Evolutionary conservation across 2,888 invertebrate species (phyloP), one percentile per base, ranked within the genome.

Genomic region (Melikaiella ostensackeni): DNA sequence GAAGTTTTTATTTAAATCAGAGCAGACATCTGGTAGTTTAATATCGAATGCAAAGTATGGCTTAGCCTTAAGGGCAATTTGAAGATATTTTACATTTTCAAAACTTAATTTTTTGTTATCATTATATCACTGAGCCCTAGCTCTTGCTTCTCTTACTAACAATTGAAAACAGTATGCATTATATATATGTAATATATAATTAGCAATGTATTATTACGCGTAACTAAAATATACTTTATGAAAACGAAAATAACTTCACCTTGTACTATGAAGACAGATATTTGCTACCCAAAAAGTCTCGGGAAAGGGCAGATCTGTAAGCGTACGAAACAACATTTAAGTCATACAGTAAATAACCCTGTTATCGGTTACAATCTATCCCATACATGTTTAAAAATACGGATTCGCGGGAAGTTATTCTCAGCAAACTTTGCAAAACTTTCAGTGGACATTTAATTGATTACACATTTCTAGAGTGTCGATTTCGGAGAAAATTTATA

Each of bases 181-280:
- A 27, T 70, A 24, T 80, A 79, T 76, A 75, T 81, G 38, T 16
- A 24, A 74, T 77, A 73, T 79, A 74, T 74, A 74, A 77, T 46
- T 73, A 76, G 73, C 70, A 76, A 83, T 81, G 66, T 74, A 80
- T 82, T 81, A 80, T 82, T 38, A 77, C 62, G 78, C 77, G 75
- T 85, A 86, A 85, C 77, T 82, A 85, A 84, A 84, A 87, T 84
- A 84, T 82, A 84, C 84, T 82, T 83, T 76, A 77, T 83, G 74
- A 82, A 86, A 85, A 84, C 78, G 75, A 84, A 83, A 81, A 80
- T 82, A 83, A 84, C 73, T 78, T 82, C 79, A 80, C 85, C 82
- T 86, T 86, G 83, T 86, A 85, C 84, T 86, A 79, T 84, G 78
- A 82, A 76, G 78, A 76, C 75, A 80, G 78, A 75, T 77, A 74